Evolutionary conservation across 1,140 invertebrate species (phyloP), one percentile per base, ranked within the genome.

Genomic region (Heliothis subflexa): DNA sequence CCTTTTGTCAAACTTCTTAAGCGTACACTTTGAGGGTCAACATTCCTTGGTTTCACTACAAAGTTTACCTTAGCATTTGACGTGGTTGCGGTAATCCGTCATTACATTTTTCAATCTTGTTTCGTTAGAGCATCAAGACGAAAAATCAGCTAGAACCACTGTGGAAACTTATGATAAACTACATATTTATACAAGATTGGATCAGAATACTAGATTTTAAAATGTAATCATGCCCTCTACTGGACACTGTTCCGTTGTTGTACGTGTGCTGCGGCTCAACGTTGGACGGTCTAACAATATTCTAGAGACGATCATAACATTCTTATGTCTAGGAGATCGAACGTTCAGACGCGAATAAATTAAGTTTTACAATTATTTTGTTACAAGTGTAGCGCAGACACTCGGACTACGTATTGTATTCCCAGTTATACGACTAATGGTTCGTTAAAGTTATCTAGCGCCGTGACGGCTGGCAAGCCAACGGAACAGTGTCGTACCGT

Each of bases 171-270:
- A 90, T 66, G 54, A 83, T 85, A 89, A 82, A 88, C 90, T 93
- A 93, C 86, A 86, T 84, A 88, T 86, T 85, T 85, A 88, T 91
- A 92, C 87, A 92, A 89, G 86, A 89, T 84, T 90, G 89, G 88
- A 88, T 89, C 85, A 87, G 88, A 91, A 82, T 89, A 91, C 89
- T 93, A 92, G 80, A 84, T 84, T 87, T 88, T 88, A 85, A 88
- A 82, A 84, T 87, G 82, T 83, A 91, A 91, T 86, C 85, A 88
- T 88, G 87, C 83, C 82, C 83, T 84, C 85, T 88, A 86, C 72
- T 81, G 73, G 70, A 81, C 81, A 82, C 82, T 79, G 85, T 81
- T 85, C 89, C 86, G 86, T 90, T 78, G 87, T 71, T 86, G 47
- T 12, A 61, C 47, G 47, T 75, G 47, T 47, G 52, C 59, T 76